Conservation (phyloP, 2,888 invertebrate genomes). For the Idaea aversata region DNA sequence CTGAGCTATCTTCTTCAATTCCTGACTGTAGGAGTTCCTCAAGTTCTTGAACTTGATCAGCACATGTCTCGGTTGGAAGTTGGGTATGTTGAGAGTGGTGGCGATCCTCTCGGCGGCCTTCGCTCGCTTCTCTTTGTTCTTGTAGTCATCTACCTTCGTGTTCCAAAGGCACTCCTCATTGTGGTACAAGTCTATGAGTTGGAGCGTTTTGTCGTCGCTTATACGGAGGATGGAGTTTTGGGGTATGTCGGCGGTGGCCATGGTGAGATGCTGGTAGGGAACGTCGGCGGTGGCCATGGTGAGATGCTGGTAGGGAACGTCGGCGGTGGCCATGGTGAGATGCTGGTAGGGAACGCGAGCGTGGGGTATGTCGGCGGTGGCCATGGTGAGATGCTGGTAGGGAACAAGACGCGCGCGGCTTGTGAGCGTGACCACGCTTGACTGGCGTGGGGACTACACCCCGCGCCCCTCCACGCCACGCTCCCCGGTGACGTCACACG, state of each 20-base stretch:
- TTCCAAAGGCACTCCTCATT: slow-evolving; percentile 53
- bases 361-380: no score
- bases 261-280: slow-evolving; percentile 19
- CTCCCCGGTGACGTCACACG: slow-evolving; percentile 6
- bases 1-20: slow-evolving; percentile 48
- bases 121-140: slow-evolving; percentile 31
- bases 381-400: slow-evolving; percentile 20
- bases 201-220: slow-evolving; percentile 39
- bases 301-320: slow-evolving; percentile 16
- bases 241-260: slow-evolving; percentile 6
- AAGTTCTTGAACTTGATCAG: slow-evolving; percentile 58
- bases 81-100: slow-evolving; percentile 38
- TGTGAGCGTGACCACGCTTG: slow-evolving; percentile 37
- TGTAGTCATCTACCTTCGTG: slow-evolving; percentile 38
- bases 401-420: slow-evolving; percentile 24
- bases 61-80: slow-evolving; percentile 50
- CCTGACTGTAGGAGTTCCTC: slow-evolving; percentile 57
- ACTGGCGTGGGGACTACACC: slow-evolving; percentile 28
- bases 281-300: slow-evolving; percentile 8
- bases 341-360: slow-evolving; percentile 23
- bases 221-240: slow-evolving; percentile 37
- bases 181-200: slow-evolving; percentile 45
- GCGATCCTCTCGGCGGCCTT: slow-evolving; percentile 46
- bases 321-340: slow-evolving; percentile 7
- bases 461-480: slow-evolving; percentile 6